Evolutionary conservation across 1,140 invertebrate genomes (phyloP).

Genomic region (Drosophila pandora): DNA sequence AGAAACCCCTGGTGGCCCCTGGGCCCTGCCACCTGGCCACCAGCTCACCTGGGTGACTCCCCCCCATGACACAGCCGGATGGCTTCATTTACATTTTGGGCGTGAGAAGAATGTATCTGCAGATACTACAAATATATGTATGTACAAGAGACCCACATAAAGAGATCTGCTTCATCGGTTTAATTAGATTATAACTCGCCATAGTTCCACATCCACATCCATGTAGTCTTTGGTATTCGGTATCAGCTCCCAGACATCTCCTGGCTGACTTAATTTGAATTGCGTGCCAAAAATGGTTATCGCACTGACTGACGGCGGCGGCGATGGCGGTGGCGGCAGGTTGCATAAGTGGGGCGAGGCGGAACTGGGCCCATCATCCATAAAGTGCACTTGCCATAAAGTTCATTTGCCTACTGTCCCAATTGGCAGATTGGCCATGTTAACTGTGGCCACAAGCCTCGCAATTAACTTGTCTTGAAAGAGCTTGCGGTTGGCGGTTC

Average conservation of each 20-base stretch:
- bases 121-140: background rate
- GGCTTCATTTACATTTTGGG: constrained; percentile 77
- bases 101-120: constrained; percentile 65
- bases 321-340: background rate
- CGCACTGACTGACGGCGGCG: background rate
- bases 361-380: constrained; percentile 50
- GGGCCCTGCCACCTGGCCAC: background rate
- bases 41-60: too few relatives aligned
- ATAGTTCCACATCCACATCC: constrained; percentile 15
- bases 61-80: constrained; percentile 32
- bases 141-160: constrained; percentile 4
- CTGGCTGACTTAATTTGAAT: constrained; percentile 49
- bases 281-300: constrained; percentile 60
- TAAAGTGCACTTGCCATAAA: constrained; percentile 39
- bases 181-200: constrained; percentile 69
- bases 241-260: constrained; percentile 60
- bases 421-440: constrained; percentile 63
- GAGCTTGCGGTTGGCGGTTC: constrained; percentile 59
- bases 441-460: constrained; percentile 45
- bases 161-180: constrained; percentile 29
- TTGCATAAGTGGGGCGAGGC: constrained; percentile 52
- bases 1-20: constrained; percentile 1
- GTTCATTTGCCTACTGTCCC: constrained; percentile 36
- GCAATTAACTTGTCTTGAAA: constrained; percentile 71
- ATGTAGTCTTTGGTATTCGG: constrained; percentile 17